These are phyloP conservation scores for Arvicanthis niloticus DNA, from an alignment of 2,113 vertebrate genomes.

Conservation along the genomic window DNA sequence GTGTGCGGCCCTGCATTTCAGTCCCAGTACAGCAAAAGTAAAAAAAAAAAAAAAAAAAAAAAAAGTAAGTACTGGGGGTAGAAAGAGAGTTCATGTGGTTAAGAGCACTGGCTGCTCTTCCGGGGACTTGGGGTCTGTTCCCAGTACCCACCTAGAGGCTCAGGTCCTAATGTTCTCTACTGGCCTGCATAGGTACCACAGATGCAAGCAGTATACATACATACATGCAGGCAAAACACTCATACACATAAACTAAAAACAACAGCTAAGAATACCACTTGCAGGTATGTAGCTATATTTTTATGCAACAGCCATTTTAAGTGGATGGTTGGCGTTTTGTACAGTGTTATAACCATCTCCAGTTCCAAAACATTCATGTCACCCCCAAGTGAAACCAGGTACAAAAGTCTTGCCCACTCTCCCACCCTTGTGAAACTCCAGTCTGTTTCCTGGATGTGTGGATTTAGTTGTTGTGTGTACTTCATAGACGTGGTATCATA, in stretches of 20 bases:
- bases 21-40: background rate
- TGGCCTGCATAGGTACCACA: background rate
- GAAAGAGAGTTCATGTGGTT: background rate
- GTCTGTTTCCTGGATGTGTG: background rate
- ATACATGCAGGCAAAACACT: background rate
- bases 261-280: background rate
- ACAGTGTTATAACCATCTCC: background rate
- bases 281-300: background rate
- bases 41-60: background rate
- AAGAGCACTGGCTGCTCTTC: background rate
- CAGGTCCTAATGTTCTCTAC: background rate
- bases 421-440: background rate
- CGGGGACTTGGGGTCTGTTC: background rate
- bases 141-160: background rate
- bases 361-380: background rate
- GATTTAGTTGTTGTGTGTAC: background rate
- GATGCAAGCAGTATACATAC: background rate
- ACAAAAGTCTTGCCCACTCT: background rate
- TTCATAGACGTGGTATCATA: background rate
- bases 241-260: background rate
- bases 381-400: background rate
- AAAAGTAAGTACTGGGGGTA: background rate
- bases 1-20: background rate
- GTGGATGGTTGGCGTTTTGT: background rate
- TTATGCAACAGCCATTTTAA: slow-evolving; percentile 11